Conservation (phyloP, 2,888 invertebrate species). For the Aphodius granarius region DNA sequence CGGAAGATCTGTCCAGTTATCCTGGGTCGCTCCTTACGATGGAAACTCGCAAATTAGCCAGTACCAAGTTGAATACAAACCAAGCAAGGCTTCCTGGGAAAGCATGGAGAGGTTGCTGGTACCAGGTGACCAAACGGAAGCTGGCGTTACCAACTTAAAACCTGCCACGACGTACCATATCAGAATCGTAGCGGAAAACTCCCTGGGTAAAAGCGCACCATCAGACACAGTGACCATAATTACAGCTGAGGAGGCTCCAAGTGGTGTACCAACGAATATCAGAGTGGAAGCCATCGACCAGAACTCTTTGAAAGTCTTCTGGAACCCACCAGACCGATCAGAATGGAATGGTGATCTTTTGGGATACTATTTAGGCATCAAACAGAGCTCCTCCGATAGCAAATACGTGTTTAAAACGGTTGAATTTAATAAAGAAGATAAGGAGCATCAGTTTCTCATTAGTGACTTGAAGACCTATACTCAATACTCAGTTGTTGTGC, state of each 20-base stretch:
- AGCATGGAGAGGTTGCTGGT: slow-evolving; percentile 87
- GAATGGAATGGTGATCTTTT: slow-evolving; percentile 93
- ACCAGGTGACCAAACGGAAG: slow-evolving; percentile 87
- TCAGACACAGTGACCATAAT: slow-evolving; percentile 93
- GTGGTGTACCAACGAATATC: slow-evolving; percentile 81
- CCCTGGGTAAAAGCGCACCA: slow-evolving; percentile 88
- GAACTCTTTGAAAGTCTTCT: slow-evolving; percentile 82
- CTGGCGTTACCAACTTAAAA: slow-evolving; percentile 83
- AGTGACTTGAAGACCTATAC: slow-evolving; percentile 76
- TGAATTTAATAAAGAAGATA: slow-evolving; percentile 89
- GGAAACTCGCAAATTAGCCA: slow-evolving; percentile 79
- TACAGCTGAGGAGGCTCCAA: slow-evolving; percentile 86
- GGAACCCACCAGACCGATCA: slow-evolving; percentile 87
- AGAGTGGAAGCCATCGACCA: slow-evolving; percentile 87
- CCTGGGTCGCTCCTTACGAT: slow-evolving; percentile 91
- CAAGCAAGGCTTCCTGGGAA: slow-evolving; percentile 80
- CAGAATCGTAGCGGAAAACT: slow-evolving; percentile 90
- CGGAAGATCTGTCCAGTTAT: slow-evolving; percentile 85
- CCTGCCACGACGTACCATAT: slow-evolving; percentile 94
- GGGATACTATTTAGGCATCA: slow-evolving; percentile 90
- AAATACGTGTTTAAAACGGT: slow-evolving; percentile 90
- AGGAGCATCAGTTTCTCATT: slow-evolving; percentile 77
- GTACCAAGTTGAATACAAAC: slow-evolving; percentile 89
- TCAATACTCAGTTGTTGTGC: slow-evolving; percentile 93
- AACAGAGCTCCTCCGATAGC: slow-evolving; percentile 81